A percentile compares a stretch with the other conserved stretches of the same genome.
Conservation (phyloP, 2,888 invertebrate species). For the Tipula confusa region DNA sequence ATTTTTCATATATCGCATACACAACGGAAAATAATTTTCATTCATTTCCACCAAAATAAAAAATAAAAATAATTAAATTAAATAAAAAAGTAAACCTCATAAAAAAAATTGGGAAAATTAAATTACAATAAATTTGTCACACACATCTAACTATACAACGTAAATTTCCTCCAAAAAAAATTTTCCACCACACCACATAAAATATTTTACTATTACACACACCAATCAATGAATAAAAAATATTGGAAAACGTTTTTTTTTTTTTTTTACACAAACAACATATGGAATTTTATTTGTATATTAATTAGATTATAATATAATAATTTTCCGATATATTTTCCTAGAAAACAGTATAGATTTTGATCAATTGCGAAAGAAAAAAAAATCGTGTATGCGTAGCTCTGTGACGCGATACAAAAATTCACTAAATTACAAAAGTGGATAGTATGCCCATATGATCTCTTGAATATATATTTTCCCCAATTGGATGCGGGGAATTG, state of each 20-base stretch:
- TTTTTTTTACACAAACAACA: neutral
- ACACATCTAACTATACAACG: neutral
- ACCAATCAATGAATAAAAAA: conserved; percentile 12
- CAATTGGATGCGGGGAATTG: neutral
- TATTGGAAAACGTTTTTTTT: no score
- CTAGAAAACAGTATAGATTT: neutral
- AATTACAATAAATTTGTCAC: conserved; percentile 25
- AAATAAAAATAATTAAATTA: neutral
- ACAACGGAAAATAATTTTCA: neutral
- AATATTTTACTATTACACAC: neutral
- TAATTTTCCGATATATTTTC: neutral
- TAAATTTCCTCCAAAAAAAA: conserved; percentile 15
- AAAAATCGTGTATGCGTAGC: neutral
- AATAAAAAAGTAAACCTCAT: conserved; percentile 25
- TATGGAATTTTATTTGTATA: neutral
- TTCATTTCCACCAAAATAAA: neutral
- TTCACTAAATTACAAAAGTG: neutral
- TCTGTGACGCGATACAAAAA: neutral
- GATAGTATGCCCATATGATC: neutral
- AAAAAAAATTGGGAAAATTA: neutral
- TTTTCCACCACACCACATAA: conserved; percentile 7
- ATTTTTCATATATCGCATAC: neutral
- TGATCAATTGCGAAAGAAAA: neutral
- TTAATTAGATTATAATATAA: neutral
- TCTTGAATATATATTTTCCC: neutral